These are phyloP conservation scores for Megalops atlanticus DNA, from an alignment of 2,113 vertebrate genomes.

Conservation along the genomic window DNA sequence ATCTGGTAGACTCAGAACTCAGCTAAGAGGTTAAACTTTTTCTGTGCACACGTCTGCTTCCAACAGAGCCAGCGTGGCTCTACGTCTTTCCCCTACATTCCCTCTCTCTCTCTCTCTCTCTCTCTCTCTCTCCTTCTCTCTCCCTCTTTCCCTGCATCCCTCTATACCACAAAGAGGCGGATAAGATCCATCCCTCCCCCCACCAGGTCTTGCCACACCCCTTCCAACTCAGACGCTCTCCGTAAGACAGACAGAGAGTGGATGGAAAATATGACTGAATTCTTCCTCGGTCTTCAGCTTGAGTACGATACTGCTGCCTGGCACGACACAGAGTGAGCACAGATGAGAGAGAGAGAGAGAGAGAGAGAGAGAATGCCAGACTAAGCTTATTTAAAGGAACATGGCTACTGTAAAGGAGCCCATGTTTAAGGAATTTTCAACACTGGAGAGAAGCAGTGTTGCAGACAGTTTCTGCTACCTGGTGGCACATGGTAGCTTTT, in stretches of 20 bases:
- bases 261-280: constrained; percentile 34
- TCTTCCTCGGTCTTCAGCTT: constrained; percentile 22
- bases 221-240: constrained; percentile 2
- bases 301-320: constrained; percentile 11
- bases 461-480: background rate
- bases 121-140: too few species aligned
- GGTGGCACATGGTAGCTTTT: background rate
- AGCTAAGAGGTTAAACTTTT: background rate
- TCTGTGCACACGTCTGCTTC: background rate
- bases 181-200: background rate
- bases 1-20: background rate
- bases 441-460: too few species aligned
- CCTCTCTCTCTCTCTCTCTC: too few species aligned
- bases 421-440: background rate
- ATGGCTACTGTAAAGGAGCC: background rate
- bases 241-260: constrained; percentile 18
- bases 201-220: background rate
- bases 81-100: background rate
- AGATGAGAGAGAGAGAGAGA: background rate
- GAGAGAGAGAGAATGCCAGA: background rate
- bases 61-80: background rate
- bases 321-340: background rate
- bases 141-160: too few species aligned
- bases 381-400: background rate
- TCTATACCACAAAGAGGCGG: background rate